Percentiles rank a stretch among this genome's conserved stretches.
Evolutionary conservation across 2,797 vertebrate genomes (phyloP).

Genomic region (Crenuchus spilurus): DNA sequence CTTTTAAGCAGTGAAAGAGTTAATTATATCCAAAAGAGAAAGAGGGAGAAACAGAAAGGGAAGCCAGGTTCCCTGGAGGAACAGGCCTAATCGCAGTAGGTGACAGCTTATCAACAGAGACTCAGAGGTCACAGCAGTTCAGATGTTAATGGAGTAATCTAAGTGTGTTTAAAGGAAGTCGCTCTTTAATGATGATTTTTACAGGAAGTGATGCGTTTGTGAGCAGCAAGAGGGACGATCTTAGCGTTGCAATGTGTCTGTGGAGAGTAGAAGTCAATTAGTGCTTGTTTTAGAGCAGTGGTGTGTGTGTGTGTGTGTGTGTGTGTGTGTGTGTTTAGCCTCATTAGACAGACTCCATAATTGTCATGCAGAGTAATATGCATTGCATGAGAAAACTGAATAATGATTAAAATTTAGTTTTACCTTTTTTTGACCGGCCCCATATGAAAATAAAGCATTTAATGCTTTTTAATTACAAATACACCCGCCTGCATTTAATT

Average conservation of each 20-base stretch:
- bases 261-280: constrained; percentile 1
- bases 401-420: neutral
- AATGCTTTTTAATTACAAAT: too few species aligned
- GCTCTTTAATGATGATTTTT: constrained; percentile 22
- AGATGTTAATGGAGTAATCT: constrained; percentile 4
- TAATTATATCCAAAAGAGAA: neutral
- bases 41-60: neutral
- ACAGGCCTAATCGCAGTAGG: neutral
- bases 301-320: neutral
- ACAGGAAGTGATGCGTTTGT: constrained; percentile 17
- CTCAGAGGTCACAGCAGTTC: neutral
- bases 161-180: neutral
- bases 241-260: neutral
- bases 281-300: neutral
- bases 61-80: neutral
- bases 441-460: too few species aligned
- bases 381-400: neutral
- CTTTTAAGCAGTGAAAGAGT: neutral
- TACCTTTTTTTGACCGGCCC: neutral
- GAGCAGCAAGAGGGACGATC: neutral
- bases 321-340: constrained; percentile 5
- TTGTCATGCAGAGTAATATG: neutral
- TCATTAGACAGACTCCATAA: constrained; percentile 1
- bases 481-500: too few species aligned
- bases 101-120: neutral